Base-by-base conservation (phyloP, 2,113 vertebrate genomes). In the Hypocryptadius cinnamomeus region DNA sequence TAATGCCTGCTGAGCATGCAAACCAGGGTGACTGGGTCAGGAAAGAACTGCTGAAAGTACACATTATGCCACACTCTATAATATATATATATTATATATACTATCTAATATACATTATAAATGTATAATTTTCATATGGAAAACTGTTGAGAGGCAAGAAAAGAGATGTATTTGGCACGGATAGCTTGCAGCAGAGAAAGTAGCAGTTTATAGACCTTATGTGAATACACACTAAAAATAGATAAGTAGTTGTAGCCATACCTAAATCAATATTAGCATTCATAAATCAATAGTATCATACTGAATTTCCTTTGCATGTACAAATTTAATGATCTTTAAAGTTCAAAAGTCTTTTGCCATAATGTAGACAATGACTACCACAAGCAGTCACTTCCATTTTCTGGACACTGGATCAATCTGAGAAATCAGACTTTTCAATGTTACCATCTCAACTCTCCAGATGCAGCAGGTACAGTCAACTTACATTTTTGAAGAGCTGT, bases 401-500 rank as follows among this genome's bases (percentile, higher is more conserved):
- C 51, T 16, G 84, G 60, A 87, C 8, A 80, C 5, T 54, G 30
- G 59, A 91, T 87, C 24, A 64, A 37, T 23, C 35, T 92, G 82
- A 87, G 60, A 82, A 79, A 77, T 33, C 14, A 30, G 14, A 74
- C 57, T 50, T 83, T 86, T 56, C 70, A 90, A 8, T 16, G 14
- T 78, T 85, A 92, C 33, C 42, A 71, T 63, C 39, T 60, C 74
- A 71, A 76, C 16, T 81, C 15, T 85, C 66, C 1, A 87, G 50
- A 25, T 45, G 24, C 20, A 71, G 60, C 27, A 95, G 53, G 50
- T 54, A 80, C 4, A 87, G 68, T 66, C 22, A 81, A 97, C 99
- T 98, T 97, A 99, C 99, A 89, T 99, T 99, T 98, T 97, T 99
- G 95, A 98, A 98, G 10, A 99, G 98, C 70, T 99, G 99, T 89